These are phyloP conservation scores for Bombus pyrosoma DNA, from an alignment of 1,140 invertebrate species.

Conservation along the genomic window DNA sequence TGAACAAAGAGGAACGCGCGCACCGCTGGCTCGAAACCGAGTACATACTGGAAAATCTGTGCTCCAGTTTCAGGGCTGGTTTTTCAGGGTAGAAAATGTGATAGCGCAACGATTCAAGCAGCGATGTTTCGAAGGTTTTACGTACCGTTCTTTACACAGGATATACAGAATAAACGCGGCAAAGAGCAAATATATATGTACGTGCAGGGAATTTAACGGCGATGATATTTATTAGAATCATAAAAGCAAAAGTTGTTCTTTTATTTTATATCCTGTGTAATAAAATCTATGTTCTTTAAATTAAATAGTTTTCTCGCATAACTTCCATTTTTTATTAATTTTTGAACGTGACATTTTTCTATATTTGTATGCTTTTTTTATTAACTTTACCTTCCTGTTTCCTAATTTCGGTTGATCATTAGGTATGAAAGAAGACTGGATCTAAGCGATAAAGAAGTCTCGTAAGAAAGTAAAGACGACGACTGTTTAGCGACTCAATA, in stretches of 20 bases:
- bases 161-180: not conserved
- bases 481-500: too few species aligned
- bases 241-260: not conserved
- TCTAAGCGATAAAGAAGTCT: not conserved
- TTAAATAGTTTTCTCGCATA: not conserved
- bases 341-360: not conserved
- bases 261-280: not conserved
- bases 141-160: not conserved
- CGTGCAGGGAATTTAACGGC: not conserved
- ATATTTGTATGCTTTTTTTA: not conserved
- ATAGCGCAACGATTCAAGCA: not conserved
- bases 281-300: not conserved
- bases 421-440: not conserved
- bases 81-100: constrained; percentile 11
- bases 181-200: not conserved
- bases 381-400: not conserved
- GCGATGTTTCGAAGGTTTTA: constrained; percentile 7
- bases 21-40: not conserved
- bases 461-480: not conserved
- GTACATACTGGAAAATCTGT: constrained; percentile 25
- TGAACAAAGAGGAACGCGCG: constrained; percentile 12
- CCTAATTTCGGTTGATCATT: not conserved
- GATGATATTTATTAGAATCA: not conserved
- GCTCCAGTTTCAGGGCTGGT: constrained; percentile 4
- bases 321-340: not conserved